phyloP scores from a whole-genome alignment of 23 tunicate species.

The Trididemnum nubilum region DNA sequence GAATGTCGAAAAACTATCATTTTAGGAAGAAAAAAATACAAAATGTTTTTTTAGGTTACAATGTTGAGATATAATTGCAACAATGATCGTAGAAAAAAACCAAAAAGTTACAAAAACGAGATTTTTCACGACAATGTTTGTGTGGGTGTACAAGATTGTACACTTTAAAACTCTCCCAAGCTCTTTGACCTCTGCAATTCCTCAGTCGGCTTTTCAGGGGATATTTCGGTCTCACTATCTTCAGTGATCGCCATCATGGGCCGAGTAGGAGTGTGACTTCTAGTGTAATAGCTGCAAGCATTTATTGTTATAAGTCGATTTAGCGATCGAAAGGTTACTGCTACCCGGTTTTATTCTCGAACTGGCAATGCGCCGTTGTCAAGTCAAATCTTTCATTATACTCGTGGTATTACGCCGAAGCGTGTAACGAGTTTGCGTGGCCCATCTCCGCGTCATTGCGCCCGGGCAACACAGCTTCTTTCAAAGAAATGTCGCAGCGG shows the following conservation, averaged over 20 bases:
- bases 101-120: not conserved
- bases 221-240: conserved; percentile 65
- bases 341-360: not conserved
- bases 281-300: conserved; percentile 48
- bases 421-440: too few relatives aligned
- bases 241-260: conserved; percentile 90
- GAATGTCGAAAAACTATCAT: not conserved
- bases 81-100: not conserved
- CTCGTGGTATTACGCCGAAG: too few relatives aligned
- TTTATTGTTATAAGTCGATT: too few relatives aligned
- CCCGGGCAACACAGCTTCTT: too few relatives aligned
- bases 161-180: not conserved
- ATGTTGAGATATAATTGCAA: not conserved
- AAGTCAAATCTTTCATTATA: too few relatives aligned
- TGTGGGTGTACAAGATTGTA: not conserved
- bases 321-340: not conserved
- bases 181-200: conserved; percentile 23
- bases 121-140: not conserved
- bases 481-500: too few relatives aligned
- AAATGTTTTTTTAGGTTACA: not conserved
- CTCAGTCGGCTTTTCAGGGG: conserved; percentile 25
- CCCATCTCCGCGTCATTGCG: too few relatives aligned
- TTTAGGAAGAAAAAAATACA: not conserved
- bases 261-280: conserved; percentile 92
- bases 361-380: too few relatives aligned